Base-by-base conservation (phyloP, 1,140 invertebrate genomes). In the Drosophila aff. region DNA sequence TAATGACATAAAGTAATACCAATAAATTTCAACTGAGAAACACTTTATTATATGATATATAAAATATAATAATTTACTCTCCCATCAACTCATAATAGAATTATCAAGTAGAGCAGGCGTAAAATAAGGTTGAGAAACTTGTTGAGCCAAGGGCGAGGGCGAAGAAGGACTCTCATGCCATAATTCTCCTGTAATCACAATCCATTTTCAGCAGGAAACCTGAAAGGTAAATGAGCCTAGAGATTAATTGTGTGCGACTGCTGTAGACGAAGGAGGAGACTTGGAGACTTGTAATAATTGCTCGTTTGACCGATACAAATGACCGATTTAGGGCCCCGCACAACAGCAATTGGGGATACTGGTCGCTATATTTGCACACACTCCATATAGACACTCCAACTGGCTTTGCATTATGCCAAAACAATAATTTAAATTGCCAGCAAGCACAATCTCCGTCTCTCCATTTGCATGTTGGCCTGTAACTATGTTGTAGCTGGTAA, bases 401-500 rank as follows among this genome's bases (percentile, higher is more conserved):
- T 23, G 65, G 59, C 28, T 47, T 65, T 65, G 65, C 59, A 66
- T 59, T 62, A 64, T 62, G 74, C 69, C 66, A 44, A 79, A 79
- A 69, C 75, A 87, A 79, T 87, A 82, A 86, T 57, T 61, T 64
- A 67, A 67, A 61, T 76, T 79, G 49, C 47, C 60, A 55, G 52
- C 46, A 21, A 40, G 21, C 31, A 58, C 43, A 66, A 57, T 40
- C 53, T 57, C 36, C 53, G 26, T 23, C 36, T 57, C 15, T 40
- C 15, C 43, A 38, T 44, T 50, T n/a, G 66, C 26, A 21, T 55
- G 26, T 53, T 11, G 72, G 59, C 49, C 47, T 81, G 83, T 77
- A 83, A 86, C 84, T 89, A 87, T 83, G 80, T 89, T 87, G 84
- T 89, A 83, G 79, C 71, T 80, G 80, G 65, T 77, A 87, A 89